Evolutionary conservation across 2,113 vertebrate genomes (phyloP).

Genomic region (Prochilodus magdalenae): DNA sequence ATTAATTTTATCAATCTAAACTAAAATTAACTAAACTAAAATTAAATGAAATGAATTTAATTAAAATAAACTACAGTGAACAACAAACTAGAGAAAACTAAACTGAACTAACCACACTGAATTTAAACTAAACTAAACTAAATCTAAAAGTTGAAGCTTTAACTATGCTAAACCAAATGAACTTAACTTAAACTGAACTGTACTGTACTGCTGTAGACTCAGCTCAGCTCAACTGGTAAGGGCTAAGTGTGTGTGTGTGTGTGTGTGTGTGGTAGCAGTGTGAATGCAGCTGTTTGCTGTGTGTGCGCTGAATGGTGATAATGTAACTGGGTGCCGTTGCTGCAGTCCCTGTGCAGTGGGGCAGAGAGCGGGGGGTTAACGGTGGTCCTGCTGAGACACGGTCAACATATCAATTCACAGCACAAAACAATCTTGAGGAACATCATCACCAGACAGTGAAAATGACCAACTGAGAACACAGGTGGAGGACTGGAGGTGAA

Average conservation of each 20-base stretch:
- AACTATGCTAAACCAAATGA: too few species aligned
- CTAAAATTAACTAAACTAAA: too few species aligned
- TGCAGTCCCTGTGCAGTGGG: slow-evolving; percentile 23
- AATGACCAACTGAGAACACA: neutral
- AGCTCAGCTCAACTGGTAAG: too few species aligned
- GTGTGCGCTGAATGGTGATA: slow-evolving; percentile 31
- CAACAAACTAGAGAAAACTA: too few species aligned
- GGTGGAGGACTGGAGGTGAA: neutral
- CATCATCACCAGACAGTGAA: neutral
- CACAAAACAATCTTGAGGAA: neutral
- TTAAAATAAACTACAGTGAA: too few species aligned
- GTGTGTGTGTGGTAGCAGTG: neutral
- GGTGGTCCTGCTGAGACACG: slow-evolving; percentile 13
- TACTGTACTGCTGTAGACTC: too few species aligned
- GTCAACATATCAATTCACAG: neutral
- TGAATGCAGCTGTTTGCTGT: neutral
- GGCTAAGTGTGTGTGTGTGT: neutral
- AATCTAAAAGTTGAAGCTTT: too few species aligned
- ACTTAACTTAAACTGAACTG: neutral
- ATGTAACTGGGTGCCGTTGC: slow-evolving; percentile 28
- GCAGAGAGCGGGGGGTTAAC: slow-evolving; percentile 14
- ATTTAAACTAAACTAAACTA: too few species aligned
- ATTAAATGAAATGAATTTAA: too few species aligned
- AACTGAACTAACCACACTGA: too few species aligned
- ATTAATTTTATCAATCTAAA: too few species aligned